These are phyloP conservation scores for Cinclus cinclus DNA, from an alignment of 2,113 vertebrate genomes.

Conservation along the genomic window DNA sequence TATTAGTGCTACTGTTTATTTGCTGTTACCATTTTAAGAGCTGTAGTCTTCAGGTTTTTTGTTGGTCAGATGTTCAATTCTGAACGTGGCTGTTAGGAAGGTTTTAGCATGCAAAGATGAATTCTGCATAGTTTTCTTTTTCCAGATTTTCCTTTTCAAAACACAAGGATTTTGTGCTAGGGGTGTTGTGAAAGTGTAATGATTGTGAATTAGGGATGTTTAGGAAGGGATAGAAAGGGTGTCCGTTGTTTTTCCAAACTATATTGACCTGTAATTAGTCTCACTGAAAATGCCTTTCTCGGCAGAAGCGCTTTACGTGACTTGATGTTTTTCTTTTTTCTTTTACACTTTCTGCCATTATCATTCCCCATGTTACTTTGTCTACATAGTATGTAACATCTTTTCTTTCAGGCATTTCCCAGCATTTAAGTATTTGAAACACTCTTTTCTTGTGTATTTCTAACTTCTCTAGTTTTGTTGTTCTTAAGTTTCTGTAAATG, in stretches of 20 bases:
- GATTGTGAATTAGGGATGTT: background rate
- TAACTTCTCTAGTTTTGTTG: background rate
- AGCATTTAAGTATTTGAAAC: background rate
- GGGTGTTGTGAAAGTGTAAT: background rate
- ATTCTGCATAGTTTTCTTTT: background rate
- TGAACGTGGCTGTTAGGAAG: background rate
- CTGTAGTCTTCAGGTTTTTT: background rate
- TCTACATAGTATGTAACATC: rapidly evolving
- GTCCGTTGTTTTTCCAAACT: background rate
- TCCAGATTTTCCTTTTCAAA: background rate
- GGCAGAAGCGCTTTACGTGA: rapidly evolving
- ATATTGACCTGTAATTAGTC: background rate
- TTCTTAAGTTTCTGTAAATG: background rate
- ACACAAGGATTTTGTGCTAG: background rate
- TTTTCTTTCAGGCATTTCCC: background rate
- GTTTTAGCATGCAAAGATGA: background rate
- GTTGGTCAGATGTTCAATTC: background rate
- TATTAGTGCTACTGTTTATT: background rate
- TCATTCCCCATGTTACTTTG: rapidly evolving
- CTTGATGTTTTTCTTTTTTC: background rate
- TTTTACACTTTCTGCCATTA: background rate
- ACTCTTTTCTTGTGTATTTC: background rate
- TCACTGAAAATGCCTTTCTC: background rate
- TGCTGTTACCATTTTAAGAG: background rate
- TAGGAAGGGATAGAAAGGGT: background rate